Percentiles rank a stretch among this genome's conserved stretches.
Conservation (phyloP, 2,888 invertebrate species). For the Tachystola acroxantha region DNA sequence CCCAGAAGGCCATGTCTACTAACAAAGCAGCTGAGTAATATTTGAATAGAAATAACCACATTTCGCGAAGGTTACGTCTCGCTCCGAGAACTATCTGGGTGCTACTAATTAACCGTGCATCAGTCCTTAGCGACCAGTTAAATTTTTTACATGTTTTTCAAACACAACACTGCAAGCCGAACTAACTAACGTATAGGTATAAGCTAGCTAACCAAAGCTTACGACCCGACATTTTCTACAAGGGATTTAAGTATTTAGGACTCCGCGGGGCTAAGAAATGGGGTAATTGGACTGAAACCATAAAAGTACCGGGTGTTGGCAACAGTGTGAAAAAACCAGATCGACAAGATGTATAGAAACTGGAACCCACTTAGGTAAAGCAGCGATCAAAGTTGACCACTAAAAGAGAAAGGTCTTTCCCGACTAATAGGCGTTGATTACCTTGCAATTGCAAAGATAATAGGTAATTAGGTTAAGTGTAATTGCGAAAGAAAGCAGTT, state of each 20-base stretch:
- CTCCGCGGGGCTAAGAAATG: constrained; percentile 19
- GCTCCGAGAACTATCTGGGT: constrained; percentile 41
- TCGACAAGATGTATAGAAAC: constrained; percentile 19
- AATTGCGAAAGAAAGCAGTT: too few species aligned
- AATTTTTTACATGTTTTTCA: too few species aligned
- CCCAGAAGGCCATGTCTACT: too few species aligned
- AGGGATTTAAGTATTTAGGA: too few species aligned
- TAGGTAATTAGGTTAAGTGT: too few species aligned
- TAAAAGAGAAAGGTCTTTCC: constrained; percentile 10
- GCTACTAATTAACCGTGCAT: not conserved
- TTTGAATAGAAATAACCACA: constrained; percentile 18
- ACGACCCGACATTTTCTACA: too few species aligned
- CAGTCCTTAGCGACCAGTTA: constrained; percentile 6
- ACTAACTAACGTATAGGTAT: too few species aligned
- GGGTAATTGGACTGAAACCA: constrained; percentile 39
- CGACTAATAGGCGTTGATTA: not conserved
- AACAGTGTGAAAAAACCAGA: constrained; percentile 10
- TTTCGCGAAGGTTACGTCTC: constrained; percentile 34
- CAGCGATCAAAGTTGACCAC: constrained; percentile 18
- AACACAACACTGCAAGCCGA: too few species aligned
- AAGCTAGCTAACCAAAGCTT: too few species aligned
- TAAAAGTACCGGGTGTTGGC: constrained; percentile 21
- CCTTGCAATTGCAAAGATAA: too few species aligned
- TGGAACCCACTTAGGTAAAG: constrained; percentile 23
- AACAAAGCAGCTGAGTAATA: too few species aligned